Conservation (phyloP, 2,797 vertebrate species). For the Girardinus metallicus region DNA sequence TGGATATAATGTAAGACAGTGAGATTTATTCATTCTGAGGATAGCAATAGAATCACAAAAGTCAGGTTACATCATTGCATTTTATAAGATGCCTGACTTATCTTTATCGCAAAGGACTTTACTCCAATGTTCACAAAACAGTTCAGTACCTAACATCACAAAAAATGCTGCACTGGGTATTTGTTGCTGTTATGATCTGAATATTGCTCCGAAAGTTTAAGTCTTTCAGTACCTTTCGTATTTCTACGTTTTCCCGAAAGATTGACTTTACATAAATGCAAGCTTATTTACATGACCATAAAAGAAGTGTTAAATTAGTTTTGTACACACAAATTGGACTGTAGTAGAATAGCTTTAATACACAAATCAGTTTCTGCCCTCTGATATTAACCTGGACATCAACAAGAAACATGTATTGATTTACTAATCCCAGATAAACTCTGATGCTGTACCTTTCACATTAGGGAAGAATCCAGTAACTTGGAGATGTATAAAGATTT, state of each 20-base stretch:
- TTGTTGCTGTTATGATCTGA: too few relatives aligned
- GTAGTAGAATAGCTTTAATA: background rate
- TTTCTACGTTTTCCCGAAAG: background rate
- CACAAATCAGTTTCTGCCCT: background rate
- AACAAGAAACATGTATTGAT: background rate
- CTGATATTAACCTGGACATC: background rate
- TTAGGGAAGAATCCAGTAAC: conserved; percentile 28
- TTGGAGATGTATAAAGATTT: conserved; percentile 23
- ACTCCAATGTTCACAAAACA: background rate
- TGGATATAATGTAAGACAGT: too few relatives aligned
- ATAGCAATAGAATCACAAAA: background rate
- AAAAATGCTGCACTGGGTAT: background rate
- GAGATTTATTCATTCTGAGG: background rate
- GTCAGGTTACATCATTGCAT: background rate
- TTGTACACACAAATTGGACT: conserved; percentile 14
- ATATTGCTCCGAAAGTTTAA: too few relatives aligned
- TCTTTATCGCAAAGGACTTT: background rate
- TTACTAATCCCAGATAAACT: background rate
- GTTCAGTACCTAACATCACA: background rate
- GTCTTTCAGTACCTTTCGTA: too few relatives aligned
- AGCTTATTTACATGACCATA: conserved; percentile 37
- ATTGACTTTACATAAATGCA: conserved; percentile 25
- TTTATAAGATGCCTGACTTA: background rate
- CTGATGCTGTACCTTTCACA: conserved; percentile 13
- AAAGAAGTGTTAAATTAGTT: conserved; percentile 29